Evolutionary conservation across 2,797 vertebrate genomes (phyloP), one percentile per base, ranked within the genome.

Genomic region (Enoplosus armatus): DNA sequence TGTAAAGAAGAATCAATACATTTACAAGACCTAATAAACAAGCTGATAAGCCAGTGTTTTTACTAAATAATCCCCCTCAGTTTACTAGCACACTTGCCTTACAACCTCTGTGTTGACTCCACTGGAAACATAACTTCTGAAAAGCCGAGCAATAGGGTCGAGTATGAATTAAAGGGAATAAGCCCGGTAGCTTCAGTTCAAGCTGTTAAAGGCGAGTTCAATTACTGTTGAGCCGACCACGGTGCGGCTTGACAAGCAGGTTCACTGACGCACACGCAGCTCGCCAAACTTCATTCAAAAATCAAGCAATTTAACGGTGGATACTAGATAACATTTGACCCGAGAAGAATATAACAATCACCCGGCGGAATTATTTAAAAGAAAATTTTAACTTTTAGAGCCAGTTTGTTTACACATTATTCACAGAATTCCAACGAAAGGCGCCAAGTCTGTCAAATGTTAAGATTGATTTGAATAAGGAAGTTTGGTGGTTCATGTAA

Each of bases 201-300:
- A 72, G 74, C 68, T 33, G 63, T 92, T 89, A 87, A 92, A 92
- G 92, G 92, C 2, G 83, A 80, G 77, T 33, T 62, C 15, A 7
- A 0, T 72, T 31, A 18, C 1, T 0, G 39, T 56, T 89, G 67
- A 39, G 89, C 72, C 87, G 80, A 92, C 82, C 3, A 1, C 51
- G 6, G 22, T 0, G 2, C 60, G 6, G 8, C 29, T 3, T 3
- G 35, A 24, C 16, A 11, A 8, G 31, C 16, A 15, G 64, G 20
- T 41, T 35, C 14, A 2, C 18, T 22, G 50, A 16, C 37, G 11
- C 37, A 2, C 29, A 3, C 47, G 15, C 24, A 6, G 8, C 53
- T 14, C 50, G 11, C 54, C 72, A 16, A 29, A 80, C 69, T 51
- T 5, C n/a, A 12, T 67, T 59, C 0, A 74, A 16, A 75, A 48